These are phyloP conservation scores for Stegastes partitus DNA, from an alignment of 2,113 vertebrate genomes.

Conservation along the genomic window DNA sequence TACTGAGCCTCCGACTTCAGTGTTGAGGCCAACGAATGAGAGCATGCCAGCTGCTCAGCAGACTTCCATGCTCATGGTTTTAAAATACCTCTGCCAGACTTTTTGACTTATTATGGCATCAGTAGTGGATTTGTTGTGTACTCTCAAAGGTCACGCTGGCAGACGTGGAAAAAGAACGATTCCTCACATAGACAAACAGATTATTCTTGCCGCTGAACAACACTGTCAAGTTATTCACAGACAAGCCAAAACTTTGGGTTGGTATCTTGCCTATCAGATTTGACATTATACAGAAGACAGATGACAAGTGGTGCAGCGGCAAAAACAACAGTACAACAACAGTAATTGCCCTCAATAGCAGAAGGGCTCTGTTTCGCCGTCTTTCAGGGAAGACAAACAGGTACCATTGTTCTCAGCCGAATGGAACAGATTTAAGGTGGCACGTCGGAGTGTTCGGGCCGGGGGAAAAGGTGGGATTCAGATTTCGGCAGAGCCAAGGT, in stretches of 20 bases:
- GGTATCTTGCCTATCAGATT: conserved; percentile 1
- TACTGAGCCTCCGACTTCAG: conserved; percentile 48
- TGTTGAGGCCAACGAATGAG: conserved; percentile 61
- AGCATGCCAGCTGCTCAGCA: conserved; percentile 70
- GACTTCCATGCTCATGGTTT: conserved; percentile 46
- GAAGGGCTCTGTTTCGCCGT: neutral
- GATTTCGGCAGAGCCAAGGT: conserved; percentile 8
- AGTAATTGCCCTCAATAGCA: neutral
- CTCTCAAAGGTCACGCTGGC: conserved; percentile 23
- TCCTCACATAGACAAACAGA: neutral
- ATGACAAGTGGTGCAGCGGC: neutral
- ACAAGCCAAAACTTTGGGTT: conserved; percentile 15
- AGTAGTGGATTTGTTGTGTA: conserved; percentile 22
- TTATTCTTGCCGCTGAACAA: conserved; percentile 6
- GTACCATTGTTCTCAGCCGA: conserved; percentile 12
- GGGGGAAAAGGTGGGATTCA: conserved; percentile 17
- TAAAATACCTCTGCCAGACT: conserved; percentile 15
- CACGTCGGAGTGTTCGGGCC: conserved; percentile 4
- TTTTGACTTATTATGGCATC: conserved; percentile 40
- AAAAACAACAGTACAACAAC: neutral
- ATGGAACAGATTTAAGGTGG: conserved; percentile 4
- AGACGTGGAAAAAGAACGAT: conserved; percentile 19
- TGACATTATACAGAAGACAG: conserved; percentile 2
- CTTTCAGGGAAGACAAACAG: conserved; percentile 13
- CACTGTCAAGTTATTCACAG: conserved; percentile 10